phyloP scores from a whole-genome alignment of 2,113 vertebrate genomes.

The Pongo abelii region DNA sequence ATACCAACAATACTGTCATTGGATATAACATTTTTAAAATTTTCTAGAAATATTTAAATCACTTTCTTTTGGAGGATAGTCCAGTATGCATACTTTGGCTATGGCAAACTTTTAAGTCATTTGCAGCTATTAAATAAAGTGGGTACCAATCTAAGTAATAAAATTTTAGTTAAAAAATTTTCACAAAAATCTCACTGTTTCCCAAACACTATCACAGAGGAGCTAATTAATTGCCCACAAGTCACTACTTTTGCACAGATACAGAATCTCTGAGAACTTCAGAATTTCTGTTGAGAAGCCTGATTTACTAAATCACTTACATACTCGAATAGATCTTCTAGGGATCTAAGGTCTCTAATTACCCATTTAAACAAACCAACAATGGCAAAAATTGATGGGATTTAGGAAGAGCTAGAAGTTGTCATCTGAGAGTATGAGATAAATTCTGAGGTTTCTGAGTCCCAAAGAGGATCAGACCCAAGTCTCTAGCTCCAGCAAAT shows the following conservation, averaged over 20 bases:
- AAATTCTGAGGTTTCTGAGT: not conserved
- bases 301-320: slow-evolving; percentile 27
- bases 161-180: slow-evolving; percentile 8
- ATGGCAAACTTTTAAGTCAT: not conserved
- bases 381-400: not conserved
- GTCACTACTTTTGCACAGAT: not conserved
- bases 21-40: not conserved
- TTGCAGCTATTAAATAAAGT: slow-evolving; percentile 13
- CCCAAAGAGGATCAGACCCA: not conserved
- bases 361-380: not conserved
- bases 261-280: not conserved
- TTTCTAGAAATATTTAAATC: slow-evolving; percentile 1
- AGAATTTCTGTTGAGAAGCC: slow-evolving; percentile 9
- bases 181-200: not conserved
- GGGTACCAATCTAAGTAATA: not conserved
- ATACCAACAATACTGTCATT: not conserved
- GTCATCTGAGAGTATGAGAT: not conserved
- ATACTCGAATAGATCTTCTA: slow-evolving; percentile 3
- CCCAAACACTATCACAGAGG: not conserved
- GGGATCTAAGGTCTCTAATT: not conserved
- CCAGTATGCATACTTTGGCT: slow-evolving; percentile 4
- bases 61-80: not conserved
- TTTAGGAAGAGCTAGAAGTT: not conserved
- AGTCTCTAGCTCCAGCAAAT: slow-evolving; percentile 1
- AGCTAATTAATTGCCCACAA: not conserved